Percentiles rank a stretch among this genome's conserved stretches.
These are phyloP conservation scores for Cheiracanthium punctorium DNA, from an alignment of 2,888 invertebrate genomes.

Conservation along the genomic window DNA sequence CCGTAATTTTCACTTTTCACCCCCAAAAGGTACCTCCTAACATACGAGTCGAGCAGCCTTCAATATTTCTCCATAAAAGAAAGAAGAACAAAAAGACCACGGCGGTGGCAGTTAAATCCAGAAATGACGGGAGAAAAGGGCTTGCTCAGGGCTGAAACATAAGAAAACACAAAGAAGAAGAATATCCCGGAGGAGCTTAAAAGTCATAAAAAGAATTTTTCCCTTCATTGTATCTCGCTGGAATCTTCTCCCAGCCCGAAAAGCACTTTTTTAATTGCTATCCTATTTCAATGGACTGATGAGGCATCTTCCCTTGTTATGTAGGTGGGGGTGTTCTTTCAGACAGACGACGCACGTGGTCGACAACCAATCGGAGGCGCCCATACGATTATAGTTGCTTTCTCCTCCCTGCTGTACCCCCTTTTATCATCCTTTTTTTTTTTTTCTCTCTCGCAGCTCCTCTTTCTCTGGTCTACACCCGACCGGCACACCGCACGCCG, in stretches of 20 bases:
- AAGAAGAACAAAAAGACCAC: too few relatives aligned
- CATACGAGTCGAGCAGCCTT: background rate
- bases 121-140: slow-evolving; percentile 7
- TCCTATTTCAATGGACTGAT: slow-evolving; percentile 35
- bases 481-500: slow-evolving; percentile 9
- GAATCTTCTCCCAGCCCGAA: slow-evolving; percentile 18
- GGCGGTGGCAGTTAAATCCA: slow-evolving; percentile 3
- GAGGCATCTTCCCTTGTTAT: slow-evolving; percentile 24
- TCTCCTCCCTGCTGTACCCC: background rate
- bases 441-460: background rate
- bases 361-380: slow-evolving; percentile 38
- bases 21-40: too few relatives aligned
- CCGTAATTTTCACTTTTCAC: too few relatives aligned
- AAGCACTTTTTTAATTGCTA: slow-evolving; percentile 36
- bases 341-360: slow-evolving; percentile 40
- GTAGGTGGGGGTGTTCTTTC: slow-evolving; percentile 11
- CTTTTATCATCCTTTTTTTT: slow-evolving; percentile 8
- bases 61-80: too few relatives aligned
- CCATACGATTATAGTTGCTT: slow-evolving; percentile 1
- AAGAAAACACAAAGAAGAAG: slow-evolving; percentile 7
- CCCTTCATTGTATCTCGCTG: slow-evolving; percentile 5
- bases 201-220: slow-evolving; percentile 18
- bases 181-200: too few relatives aligned
- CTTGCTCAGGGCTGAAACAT: too few relatives aligned
- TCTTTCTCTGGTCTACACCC: background rate